Conservation (phyloP, 30 jellyfish, hydroid and myxozoan genomes). For the Aurelia aurita region DNA sequence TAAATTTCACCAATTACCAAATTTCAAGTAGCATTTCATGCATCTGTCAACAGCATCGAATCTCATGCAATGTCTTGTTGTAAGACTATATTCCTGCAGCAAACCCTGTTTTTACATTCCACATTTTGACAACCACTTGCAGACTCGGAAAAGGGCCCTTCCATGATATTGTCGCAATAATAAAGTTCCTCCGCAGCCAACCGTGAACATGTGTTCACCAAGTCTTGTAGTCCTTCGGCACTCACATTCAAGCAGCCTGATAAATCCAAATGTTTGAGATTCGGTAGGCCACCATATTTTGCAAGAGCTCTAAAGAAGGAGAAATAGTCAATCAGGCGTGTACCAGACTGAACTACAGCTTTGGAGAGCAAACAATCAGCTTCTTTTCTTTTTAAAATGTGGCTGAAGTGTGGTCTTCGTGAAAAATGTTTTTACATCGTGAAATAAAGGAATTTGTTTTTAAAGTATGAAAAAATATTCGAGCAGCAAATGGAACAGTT, state of each 20-base stretch:
- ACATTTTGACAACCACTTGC: slow-evolving; percentile 96
- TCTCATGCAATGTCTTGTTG: slow-evolving; percentile 13
- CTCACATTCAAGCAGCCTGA: slow-evolving; percentile 93
- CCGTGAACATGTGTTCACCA: slow-evolving; percentile 69
- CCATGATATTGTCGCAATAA: slow-evolving; percentile 91
- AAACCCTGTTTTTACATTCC: slow-evolving; percentile 87
- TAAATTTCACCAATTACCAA: no score
- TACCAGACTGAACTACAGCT: no score
- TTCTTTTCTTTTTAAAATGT: no score
- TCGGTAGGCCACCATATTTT: slow-evolving; percentile 84
- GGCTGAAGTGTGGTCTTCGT: no score
- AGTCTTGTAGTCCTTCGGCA: slow-evolving; percentile 73
- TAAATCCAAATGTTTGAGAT: slow-evolving; percentile 82
- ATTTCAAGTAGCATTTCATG: no score
- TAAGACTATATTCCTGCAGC: slow-evolving; percentile 81
- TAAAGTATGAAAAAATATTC: no score
- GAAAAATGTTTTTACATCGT: no score
- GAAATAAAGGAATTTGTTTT: no score
- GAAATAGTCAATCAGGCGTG: background rate
- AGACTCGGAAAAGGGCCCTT: slow-evolving; percentile 72
- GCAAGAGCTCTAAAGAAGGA: slow-evolving; percentile 79
- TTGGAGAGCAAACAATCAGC: no score
- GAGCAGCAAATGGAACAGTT: no score
- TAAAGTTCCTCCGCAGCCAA: slow-evolving; percentile 75
- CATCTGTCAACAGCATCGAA: no score